These are phyloP conservation scores for Channa maculata DNA, from an alignment of 2,113 vertebrate genomes.

Conservation along the genomic window DNA sequence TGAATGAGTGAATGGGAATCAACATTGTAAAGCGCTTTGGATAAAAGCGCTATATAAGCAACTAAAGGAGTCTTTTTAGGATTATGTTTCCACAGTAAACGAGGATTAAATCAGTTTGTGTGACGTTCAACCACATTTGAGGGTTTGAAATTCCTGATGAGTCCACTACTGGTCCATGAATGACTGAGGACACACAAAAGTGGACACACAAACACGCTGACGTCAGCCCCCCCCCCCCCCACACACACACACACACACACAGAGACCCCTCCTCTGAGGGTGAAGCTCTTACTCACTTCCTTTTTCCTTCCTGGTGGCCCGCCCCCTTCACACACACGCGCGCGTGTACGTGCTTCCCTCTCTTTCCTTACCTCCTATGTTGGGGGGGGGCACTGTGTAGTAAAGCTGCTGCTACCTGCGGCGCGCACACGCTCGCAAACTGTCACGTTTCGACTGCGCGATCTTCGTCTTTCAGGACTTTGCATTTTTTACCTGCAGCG, in stretches of 20 bases:
- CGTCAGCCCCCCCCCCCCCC: slow-evolving; percentile 54
- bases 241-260: background rate
- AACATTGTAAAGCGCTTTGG: no score
- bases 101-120: no score
- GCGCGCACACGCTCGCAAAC: background rate
- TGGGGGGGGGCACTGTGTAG: slow-evolving; percentile 28
- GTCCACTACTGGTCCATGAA: no score
- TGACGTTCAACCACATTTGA: no score
- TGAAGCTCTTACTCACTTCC: slow-evolving; percentile 43
- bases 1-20: no score
- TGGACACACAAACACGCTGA: slow-evolving; percentile 38
- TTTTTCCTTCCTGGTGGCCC: slow-evolving; percentile 20
- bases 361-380: slow-evolving; percentile 19
- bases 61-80: no score
- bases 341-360: slow-evolving; percentile 1
- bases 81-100: no score
- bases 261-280: slow-evolving; percentile 48
- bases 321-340: slow-evolving; percentile 12
- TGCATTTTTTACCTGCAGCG: slow-evolving; percentile 73
- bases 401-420: slow-evolving; percentile 53
- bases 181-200: slow-evolving; percentile 3
- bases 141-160: no score
- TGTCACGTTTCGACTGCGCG: slow-evolving; percentile 19
- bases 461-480: slow-evolving; percentile 51
- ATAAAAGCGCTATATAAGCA: no score